Conservation (phyloP, 1,140 invertebrate genomes). For the Ceratosolen fusciceps region DNA sequence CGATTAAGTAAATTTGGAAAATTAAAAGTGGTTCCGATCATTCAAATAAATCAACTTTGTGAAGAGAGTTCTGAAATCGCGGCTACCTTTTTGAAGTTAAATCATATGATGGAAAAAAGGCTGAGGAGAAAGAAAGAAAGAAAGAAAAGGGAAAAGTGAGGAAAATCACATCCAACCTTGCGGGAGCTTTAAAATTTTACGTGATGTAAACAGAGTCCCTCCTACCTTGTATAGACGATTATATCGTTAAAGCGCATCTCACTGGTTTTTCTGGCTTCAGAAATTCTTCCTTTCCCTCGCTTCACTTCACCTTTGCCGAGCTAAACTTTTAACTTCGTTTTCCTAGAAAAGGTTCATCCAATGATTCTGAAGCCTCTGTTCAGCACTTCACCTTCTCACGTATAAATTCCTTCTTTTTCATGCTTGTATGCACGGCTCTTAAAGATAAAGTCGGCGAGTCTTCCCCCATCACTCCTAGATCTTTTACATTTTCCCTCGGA, state of each 20-base stretch:
- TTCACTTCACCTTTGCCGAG: not conserved
- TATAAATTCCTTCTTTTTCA: constrained; percentile 26
- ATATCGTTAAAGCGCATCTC: constrained; percentile 7
- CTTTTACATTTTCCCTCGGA: not conserved
- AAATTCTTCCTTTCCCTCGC: not conserved
- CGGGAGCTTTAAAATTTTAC: not conserved
- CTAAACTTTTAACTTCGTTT: constrained; percentile 8
- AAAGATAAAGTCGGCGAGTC: not conserved
- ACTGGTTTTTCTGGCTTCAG: not conserved
- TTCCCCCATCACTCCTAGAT: not conserved
- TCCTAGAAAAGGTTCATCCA: constrained; percentile 6
- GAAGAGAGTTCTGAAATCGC: too few relatives aligned
- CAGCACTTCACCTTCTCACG: not conserved
- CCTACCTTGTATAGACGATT: not conserved
- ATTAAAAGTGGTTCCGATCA: too few relatives aligned
- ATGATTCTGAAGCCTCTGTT: constrained; percentile 7
- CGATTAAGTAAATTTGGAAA: too few relatives aligned
- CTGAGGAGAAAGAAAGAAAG: not conserved
- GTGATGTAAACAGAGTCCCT: constrained; percentile 24
- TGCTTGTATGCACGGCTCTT: not conserved
- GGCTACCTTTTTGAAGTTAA: too few relatives aligned
- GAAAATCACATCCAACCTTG: constrained; percentile 12
- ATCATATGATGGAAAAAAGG: too few relatives aligned
- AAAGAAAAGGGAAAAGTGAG: not conserved
- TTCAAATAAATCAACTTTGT: too few relatives aligned